Base-by-base conservation (phyloP, 2,797 vertebrate genomes). In the Catamblyrhynchus diadema region DNA sequence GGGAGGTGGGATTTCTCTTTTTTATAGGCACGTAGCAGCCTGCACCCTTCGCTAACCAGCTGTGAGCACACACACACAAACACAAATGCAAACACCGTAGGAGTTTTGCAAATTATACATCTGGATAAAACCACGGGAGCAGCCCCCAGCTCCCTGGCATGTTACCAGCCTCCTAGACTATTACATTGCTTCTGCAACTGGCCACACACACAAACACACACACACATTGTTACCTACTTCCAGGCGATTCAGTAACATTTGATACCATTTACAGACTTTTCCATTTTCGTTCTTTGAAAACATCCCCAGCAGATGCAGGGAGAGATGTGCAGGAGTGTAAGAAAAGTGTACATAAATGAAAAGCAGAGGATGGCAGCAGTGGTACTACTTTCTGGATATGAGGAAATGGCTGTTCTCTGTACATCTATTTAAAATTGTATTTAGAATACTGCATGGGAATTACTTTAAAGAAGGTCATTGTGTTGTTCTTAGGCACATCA, bases 301-400 rank as follows among this genome's bases (percentile, higher is more conserved):
- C 25, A 21, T 15, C 16, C 48, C 12, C 28, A 54, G 53, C 71
- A 84, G 79, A 82, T 0, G 2, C 65, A 75, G 65, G 44, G 53
- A 66, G 73, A 82, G 42, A 75, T 33, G 59, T 87, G 78, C 56
- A 82, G 56, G 65, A 73, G 41, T 48, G 25, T 75, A 71, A 87
- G 57, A 72, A 51, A 72, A 78, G 30, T 39, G 72, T 85, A 81
- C 93, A 24, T 90, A 77, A 88, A 88, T 92, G 94, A 95, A 87
- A 90, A 95, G 94, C 96, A 95, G 94, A 97, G 93, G 95, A 96
- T 97, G 96, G 95, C 94, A 96, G 95, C 93, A 96, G 85, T 73
- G 90, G 73, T 96, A 91, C 74, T 97, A 57, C 72, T 94, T 96
- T 95, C 86, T 91, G 83, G 51, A 30, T 86, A 37, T 39, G 71